phyloP scores from a whole-genome alignment of 2,888 invertebrate species.

The Horisme vitalbata region DNA sequence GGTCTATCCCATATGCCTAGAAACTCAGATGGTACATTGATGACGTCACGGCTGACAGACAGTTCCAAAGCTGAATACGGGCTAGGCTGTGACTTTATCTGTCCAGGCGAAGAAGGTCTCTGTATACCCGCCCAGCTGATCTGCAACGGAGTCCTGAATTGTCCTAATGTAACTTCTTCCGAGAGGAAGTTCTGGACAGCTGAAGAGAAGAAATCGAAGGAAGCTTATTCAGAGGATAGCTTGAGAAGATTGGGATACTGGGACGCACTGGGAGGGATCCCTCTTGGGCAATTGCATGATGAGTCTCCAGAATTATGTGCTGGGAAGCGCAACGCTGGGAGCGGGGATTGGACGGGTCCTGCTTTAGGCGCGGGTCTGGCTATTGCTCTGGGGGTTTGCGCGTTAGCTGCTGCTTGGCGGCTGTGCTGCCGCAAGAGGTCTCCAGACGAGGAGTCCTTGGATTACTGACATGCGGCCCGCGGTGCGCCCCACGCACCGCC shows the following conservation, averaged over 20 bases:
- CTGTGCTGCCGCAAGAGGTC: slow-evolving; percentile 84
- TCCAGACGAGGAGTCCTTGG: slow-evolving; percentile 83
- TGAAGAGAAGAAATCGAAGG: slow-evolving; percentile 77
- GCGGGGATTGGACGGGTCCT: slow-evolving; percentile 84
- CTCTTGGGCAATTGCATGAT: slow-evolving; percentile 84
- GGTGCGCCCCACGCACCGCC: slow-evolving; percentile 76
- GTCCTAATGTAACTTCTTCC: slow-evolving; percentile 87
- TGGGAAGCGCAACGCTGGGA: slow-evolving; percentile 69
- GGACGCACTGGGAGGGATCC: slow-evolving; percentile 67
- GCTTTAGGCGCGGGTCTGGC: slow-evolving; percentile 85
- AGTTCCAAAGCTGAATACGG: slow-evolving; percentile 71
- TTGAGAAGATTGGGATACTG: slow-evolving; percentile 82
- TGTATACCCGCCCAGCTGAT: slow-evolving; percentile 93
- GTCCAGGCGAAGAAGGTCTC: slow-evolving; percentile 91
- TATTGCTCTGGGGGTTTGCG: slow-evolving; percentile 79
- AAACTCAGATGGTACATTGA: slow-evolving; percentile 90
- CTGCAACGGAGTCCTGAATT: slow-evolving; percentile 94
- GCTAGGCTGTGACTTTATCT: slow-evolving; percentile 91
- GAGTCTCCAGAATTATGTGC: slow-evolving; percentile 90
- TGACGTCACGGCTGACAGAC: slow-evolving; percentile 89
- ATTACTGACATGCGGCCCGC: slow-evolving; percentile 84
- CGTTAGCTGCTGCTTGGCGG: slow-evolving; percentile 83
- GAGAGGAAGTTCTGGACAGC: slow-evolving; percentile 77
- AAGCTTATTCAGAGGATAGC: slow-evolving; percentile 83
- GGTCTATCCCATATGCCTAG: slow-evolving; percentile 93